A percentile compares a stretch with the other conserved stretches of the same genome.
Conservation (phyloP, 2,113 vertebrate species). For the Uria aalge region DNA sequence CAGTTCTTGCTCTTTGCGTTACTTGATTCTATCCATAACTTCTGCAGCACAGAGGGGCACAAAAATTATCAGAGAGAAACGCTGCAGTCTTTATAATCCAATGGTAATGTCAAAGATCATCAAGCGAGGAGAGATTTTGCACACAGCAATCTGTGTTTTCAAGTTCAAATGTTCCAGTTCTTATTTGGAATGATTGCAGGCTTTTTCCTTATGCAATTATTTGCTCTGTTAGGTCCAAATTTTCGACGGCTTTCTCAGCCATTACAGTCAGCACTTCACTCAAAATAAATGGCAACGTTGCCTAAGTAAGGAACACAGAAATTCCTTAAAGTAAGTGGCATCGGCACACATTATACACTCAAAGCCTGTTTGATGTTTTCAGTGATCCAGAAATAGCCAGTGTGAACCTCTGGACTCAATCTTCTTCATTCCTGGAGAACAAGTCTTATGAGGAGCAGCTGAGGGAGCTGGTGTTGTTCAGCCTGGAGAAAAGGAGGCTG, state of each 20-base stretch:
- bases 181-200: not conserved
- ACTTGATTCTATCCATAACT: not conserved
- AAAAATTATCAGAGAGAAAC: not conserved
- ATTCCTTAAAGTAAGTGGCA: not conserved
- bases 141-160: not conserved
- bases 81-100: not conserved
- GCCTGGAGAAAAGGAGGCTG: not conserved
- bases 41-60: not conserved
- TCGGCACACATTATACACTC: not conserved
- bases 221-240: constrained; percentile 22
- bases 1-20: not conserved
- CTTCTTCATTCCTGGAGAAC: not conserved
- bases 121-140: not conserved
- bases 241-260: not conserved
- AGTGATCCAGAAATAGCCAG: not conserved
- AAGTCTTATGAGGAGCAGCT: not conserved
- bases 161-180: not conserved
- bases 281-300: not conserved
- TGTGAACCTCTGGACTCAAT: not conserved
- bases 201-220: constrained; percentile 20
- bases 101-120: not conserved
- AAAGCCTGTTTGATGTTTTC: not conserved
- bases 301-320: not conserved
- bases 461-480: not conserved
- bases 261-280: not conserved